These are phyloP conservation scores for Leptinotarsa defecta DNA, from an alignment of 1,140 invertebrate genomes.

Conservation along the genomic window DNA sequence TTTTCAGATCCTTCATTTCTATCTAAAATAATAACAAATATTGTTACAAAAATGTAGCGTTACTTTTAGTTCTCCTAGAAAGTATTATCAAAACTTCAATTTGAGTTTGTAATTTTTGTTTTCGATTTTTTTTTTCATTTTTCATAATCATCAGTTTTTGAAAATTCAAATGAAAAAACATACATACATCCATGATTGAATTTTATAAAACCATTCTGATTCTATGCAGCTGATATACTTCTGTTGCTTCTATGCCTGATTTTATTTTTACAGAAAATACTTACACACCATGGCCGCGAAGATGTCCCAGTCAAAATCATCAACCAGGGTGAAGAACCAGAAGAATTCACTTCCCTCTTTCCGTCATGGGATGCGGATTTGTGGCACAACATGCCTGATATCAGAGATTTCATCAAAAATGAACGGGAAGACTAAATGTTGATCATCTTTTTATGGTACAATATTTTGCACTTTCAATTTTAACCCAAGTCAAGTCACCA, in stretches of 20 bases:
- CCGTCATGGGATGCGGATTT: conserved; percentile 68
- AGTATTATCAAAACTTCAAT: no score
- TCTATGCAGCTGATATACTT: no score
- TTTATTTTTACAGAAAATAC: conserved; percentile 62
- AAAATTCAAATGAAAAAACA: no score
- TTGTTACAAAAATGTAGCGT: no score
- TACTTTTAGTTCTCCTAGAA: no score
- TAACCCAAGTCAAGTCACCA: not conserved
- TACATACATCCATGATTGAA: no score
- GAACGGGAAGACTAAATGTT: conserved; percentile 12
- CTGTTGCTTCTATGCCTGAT: conserved; percentile 27
- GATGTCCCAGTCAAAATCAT: conserved; percentile 66
- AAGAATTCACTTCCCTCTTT: conserved; percentile 71
- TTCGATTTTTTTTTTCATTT: no score
- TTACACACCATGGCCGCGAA: conserved; percentile 63
- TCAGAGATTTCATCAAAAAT: conserved; percentile 35
- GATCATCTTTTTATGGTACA: not conserved
- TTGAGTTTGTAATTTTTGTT: no score
- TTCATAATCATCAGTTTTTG: no score
- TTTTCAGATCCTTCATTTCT: no score
- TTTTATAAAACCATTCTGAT: no score
- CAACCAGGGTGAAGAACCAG: conserved; percentile 71
- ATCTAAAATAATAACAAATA: no score
- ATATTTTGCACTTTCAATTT: conserved; percentile 11
- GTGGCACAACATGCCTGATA: conserved; percentile 56